Percentiles rank a stretch among this genome's conserved stretches.
phyloP scores from a whole-genome alignment of 2,888 invertebrate species.

The Anthoptus insignis region DNA sequence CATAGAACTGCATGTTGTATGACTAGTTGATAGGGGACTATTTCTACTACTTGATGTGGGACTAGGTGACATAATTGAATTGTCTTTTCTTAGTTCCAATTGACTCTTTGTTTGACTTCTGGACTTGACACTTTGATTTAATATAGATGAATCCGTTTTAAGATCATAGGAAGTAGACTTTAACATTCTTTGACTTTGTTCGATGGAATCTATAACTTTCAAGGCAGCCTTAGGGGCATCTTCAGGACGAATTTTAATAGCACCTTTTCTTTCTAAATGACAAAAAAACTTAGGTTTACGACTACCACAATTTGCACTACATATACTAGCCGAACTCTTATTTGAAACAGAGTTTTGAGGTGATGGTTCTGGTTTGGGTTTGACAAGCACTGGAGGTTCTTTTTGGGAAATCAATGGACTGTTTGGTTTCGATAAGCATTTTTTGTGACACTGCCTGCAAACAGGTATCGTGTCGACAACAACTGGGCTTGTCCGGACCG shows the following conservation, averaged over 20 bases:
- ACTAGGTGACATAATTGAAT: conserved; percentile 76
- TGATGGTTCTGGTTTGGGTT: conserved; percentile 71
- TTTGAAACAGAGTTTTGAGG: conserved; percentile 76
- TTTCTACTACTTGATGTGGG: conserved; percentile 83
- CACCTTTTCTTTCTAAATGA: conserved; percentile 81
- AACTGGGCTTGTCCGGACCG: conserved; percentile 92
- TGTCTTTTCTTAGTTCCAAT: conserved; percentile 77
- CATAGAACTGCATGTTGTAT: conserved; percentile 85
- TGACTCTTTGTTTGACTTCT: conserved; percentile 74
- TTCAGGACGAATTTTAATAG: conserved; percentile 81
- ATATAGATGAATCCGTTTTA: conserved; percentile 77
- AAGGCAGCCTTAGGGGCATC: conserved; percentile 79
- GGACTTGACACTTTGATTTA: conserved; percentile 68
- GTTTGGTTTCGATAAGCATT: conserved; percentile 89
- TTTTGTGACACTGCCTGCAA: conserved; percentile 93
- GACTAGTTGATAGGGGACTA: conserved; percentile 82
- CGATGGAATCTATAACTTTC: conserved; percentile 82
- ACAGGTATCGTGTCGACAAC: conserved; percentile 91
- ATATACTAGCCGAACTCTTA: conserved; percentile 73
- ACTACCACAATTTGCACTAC: conserved; percentile 76
- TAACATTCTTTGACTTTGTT: conserved; percentile 82
- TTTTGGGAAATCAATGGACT: conserved; percentile 81
- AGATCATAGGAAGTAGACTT: conserved; percentile 82
- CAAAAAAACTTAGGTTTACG: conserved; percentile 73
- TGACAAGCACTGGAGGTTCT: conserved; percentile 68